phyloP scores from a whole-genome alignment of 2,113 vertebrate species.

The Oreocharis arfaki region DNA sequence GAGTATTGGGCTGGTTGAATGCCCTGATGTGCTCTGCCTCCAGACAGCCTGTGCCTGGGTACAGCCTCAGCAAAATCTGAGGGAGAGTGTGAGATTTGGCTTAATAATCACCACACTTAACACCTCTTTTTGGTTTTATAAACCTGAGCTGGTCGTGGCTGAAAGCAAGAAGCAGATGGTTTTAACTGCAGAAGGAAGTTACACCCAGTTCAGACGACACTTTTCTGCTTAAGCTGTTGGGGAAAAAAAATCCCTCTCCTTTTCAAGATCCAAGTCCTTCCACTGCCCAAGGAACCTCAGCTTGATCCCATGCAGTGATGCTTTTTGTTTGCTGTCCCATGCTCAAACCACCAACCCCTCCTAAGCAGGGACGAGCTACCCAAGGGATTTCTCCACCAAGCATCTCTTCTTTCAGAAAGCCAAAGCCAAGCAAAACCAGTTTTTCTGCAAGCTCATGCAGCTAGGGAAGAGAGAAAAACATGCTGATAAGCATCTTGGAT shows the following conservation, averaged over 20 bases:
- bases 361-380: background rate
- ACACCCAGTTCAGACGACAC: background rate
- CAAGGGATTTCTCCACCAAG: background rate
- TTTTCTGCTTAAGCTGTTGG: background rate
- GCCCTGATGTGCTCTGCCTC: background rate
- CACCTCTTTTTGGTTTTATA: background rate
- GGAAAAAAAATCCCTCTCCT: background rate
- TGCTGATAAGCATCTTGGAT: constrained; percentile 37
- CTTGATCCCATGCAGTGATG: background rate
- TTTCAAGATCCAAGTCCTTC: background rate
- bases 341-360: background rate
- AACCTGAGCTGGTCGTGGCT: background rate
- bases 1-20: fast-evolving
- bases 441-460: constrained; percentile 33
- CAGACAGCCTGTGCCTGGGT: background rate
- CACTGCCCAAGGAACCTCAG: background rate
- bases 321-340: background rate
- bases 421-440: constrained; percentile 2
- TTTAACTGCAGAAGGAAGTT: background rate
- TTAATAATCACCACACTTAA: background rate
- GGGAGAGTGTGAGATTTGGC: background rate
- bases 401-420: background rate
- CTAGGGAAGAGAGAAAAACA: background rate
- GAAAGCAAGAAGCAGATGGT: background rate
- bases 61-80: background rate